Base-by-base conservation (phyloP, 2,113 vertebrate species). In the Percina caprodes region DNA sequence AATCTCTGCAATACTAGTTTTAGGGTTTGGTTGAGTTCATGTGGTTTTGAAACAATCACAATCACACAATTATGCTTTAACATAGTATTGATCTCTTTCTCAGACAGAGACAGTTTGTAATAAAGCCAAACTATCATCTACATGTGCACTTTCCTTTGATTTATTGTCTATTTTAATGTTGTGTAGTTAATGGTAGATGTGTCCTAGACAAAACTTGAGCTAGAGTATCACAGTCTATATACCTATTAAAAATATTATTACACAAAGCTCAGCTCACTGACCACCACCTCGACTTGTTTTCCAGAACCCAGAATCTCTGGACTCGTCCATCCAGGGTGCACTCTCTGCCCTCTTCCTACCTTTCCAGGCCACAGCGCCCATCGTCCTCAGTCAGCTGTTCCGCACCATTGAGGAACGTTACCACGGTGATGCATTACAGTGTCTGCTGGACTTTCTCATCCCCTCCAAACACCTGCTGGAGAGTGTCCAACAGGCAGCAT, bases 401-500 rank as follows among this genome's bases (percentile, higher is more conserved):
- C 95, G 95, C 60, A 96, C 97, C 74, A 96, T 99, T 73, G 97
- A 99, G 77, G 95, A 96, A 51, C 91, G 94, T 92, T 99, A 97
- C 92, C 93, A 55, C 0, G 97, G 97, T 0, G 98, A 99, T 14
- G 96, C 97, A 3, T 94, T 99, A 62, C 95, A 95, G 86, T 98
- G 97, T 85, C 94, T 99, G 61, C 92, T 99, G 80, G 96, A 97
- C 90, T 99, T 98, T 93, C 96, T 99, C 80, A 96, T 98, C 88
- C 98, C 98, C 0, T 95, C 96, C 92, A 98, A 98, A 91, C 97
- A 97, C 69, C 93, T 99, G 79, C 95, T 98, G 79, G 97, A 99
- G 84, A 97, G 95, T 46, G 93, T 98, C 54, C 96, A 97, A 9
- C 97, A 97, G 89, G 96, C 96, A 0, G 97, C 98, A 83, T 99